phyloP scores from a whole-genome alignment of 2,113 vertebrate species.

The Tragelaphus imberbis region DNA sequence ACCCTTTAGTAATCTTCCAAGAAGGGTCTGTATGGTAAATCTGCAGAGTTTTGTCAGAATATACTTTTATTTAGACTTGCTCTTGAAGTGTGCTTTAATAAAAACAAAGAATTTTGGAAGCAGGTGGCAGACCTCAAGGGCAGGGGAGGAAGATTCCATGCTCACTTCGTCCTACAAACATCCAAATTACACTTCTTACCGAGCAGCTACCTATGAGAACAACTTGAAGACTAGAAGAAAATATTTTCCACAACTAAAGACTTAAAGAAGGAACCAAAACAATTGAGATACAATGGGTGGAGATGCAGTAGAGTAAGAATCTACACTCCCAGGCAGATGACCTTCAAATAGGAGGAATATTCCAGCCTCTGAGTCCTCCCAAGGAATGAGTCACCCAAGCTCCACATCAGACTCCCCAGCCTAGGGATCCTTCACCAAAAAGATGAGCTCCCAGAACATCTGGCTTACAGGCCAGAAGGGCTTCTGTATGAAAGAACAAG shows the following conservation, averaged over 20 bases:
- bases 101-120: not conserved
- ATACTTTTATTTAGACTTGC: not conserved
- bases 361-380: not conserved
- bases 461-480: not conserved
- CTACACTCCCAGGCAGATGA: not conserved
- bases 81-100: not conserved
- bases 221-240: not conserved
- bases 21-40: not conserved
- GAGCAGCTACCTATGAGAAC: not conserved
- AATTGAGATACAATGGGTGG: not conserved
- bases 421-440: not conserved
- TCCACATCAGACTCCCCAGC: not conserved
- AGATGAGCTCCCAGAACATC: not conserved
- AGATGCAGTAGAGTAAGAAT: not conserved
- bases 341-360: not conserved
- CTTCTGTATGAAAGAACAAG: not conserved
- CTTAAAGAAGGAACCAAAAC: not conserved
- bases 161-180: not conserved
- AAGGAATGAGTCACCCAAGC: not conserved
- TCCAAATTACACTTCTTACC: not conserved
- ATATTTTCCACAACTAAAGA: not conserved
- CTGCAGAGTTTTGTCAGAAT: not conserved
- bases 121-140: not conserved
- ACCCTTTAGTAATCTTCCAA: not conserved
- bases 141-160: not conserved